Conservation (phyloP, 1,140 invertebrate species). For the Drosophila tristis region DNA sequence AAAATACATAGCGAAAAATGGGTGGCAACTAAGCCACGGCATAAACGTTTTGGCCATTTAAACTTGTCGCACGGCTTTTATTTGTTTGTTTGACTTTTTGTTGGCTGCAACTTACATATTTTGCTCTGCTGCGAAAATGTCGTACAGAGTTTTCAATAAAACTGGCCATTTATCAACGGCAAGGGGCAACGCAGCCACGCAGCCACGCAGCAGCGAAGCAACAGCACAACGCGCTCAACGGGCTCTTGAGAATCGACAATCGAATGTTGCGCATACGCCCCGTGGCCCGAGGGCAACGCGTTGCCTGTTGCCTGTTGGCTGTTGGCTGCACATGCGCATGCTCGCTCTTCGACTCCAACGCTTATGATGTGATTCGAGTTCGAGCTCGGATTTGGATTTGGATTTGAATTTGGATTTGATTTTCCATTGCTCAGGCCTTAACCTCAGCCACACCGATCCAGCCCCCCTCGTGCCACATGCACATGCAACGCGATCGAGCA, state of each 20-base stretch:
- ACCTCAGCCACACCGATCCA: conserved; percentile 43
- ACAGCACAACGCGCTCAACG: neutral
- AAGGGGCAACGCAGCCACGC: neutral
- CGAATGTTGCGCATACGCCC: conserved; percentile 78
- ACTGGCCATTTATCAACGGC: conserved; percentile 76
- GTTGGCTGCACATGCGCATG: conserved; percentile 46
- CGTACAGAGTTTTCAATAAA: conserved; percentile 80
- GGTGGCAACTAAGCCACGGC: conserved; percentile 58
- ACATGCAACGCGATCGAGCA: conserved; percentile 22
- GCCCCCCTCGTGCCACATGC: conserved; percentile 44
- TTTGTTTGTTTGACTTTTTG: conserved; percentile 31
- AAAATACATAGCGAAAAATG: conserved; percentile 49
- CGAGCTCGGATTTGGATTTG: too few species aligned
- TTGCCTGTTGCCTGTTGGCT: conserved; percentile 42
- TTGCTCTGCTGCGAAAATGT: conserved; percentile 70
- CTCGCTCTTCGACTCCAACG: conserved; percentile 25
- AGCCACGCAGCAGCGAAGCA: neutral
- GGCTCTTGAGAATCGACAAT: conserved; percentile 47
- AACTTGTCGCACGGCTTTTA: conserved; percentile 68
- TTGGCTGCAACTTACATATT: conserved; percentile 36
- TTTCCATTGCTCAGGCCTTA: conserved; percentile 68
- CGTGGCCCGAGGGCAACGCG: conserved; percentile 61
- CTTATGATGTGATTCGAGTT: conserved; percentile 50
- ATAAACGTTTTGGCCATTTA: conserved; percentile 67
- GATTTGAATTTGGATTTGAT: conserved; percentile 24